Conservation (phyloP, 2,797 vertebrate species). For the Xerus rutilus region DNA sequence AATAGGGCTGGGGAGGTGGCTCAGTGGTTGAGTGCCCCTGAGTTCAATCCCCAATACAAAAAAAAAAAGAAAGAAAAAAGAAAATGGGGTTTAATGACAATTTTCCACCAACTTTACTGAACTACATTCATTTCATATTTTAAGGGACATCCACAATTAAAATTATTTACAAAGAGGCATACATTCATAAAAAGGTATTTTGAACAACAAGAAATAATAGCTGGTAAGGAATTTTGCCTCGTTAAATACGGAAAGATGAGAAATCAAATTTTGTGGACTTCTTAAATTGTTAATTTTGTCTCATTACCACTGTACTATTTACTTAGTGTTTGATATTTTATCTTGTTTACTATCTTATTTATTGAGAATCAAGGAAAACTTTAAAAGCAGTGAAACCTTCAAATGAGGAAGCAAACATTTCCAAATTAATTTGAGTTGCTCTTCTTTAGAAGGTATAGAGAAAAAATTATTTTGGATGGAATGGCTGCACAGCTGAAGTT, state of each 20-base stretch:
- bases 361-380: background rate
- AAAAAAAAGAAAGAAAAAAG: background rate
- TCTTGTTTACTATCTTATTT: background rate
- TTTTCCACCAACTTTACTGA: background rate
- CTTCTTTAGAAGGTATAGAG: background rate
- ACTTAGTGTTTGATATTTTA: background rate
- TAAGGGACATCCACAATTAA: background rate
- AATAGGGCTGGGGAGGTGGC: too few species aligned
- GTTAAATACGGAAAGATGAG: background rate
- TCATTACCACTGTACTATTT: background rate
- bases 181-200: slow-evolving; percentile 23
- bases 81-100: background rate
- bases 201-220: background rate
- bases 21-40: too few species aligned
- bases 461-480: background rate
- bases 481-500: background rate
- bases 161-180: slow-evolving; percentile 10
- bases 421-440: background rate
- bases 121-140: background rate
- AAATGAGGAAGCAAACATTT: slow-evolving; percentile 46
- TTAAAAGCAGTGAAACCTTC: background rate
- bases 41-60: too few species aligned
- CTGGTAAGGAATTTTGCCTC: background rate
- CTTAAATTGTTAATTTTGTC: background rate
- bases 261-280: background rate